Evolutionary conservation across 2,113 vertebrate genomes (phyloP).

Genomic region (Drymodes brunneopygia): DNA sequence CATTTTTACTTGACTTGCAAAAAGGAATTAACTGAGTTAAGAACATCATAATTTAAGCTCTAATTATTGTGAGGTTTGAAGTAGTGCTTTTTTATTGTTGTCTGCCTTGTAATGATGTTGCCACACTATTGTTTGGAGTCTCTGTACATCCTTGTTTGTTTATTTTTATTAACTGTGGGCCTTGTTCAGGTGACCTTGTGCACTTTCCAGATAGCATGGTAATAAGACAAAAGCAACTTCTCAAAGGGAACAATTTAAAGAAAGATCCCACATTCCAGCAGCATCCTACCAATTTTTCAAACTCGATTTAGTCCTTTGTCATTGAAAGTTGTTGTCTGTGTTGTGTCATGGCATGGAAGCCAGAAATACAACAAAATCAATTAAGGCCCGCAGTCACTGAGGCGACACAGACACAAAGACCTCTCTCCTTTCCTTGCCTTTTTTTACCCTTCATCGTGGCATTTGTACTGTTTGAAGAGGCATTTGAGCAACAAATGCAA

Average conservation of each 20-base stretch:
- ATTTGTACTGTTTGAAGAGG: not conserved
- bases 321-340: not conserved
- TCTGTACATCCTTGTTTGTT: not conserved
- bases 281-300: not conserved
- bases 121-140: not conserved
- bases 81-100: not conserved
- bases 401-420: not conserved
- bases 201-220: not conserved
- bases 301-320: conserved; percentile 26
- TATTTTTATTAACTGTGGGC: not conserved
- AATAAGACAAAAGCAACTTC: not conserved
- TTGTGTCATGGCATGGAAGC: not conserved
- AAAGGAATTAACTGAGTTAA: not conserved
- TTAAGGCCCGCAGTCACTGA: not conserved
- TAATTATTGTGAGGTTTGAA: not conserved
- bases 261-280: not conserved
- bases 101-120: not conserved
- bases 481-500: not conserved
- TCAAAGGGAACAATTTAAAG: not conserved
- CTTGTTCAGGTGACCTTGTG: not conserved
- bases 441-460: not conserved
- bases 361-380: not conserved
- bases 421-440: not conserved
- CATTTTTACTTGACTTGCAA: not conserved
- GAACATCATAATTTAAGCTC: not conserved